phyloP scores from a whole-genome alignment of 2,797 vertebrate genomes.

The Enteromius trimaculatus region DNA sequence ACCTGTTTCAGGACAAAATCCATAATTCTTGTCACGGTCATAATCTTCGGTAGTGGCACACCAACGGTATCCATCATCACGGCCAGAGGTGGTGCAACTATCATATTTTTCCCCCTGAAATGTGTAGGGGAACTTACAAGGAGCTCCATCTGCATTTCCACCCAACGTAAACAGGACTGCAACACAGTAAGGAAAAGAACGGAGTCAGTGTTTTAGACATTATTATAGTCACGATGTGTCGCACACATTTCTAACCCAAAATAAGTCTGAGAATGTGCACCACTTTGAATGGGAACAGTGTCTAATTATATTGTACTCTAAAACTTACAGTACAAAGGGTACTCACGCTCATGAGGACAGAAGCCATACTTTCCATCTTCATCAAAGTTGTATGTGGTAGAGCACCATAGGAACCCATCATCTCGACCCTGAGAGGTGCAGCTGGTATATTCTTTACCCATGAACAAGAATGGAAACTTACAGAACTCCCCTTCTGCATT shows the following conservation, averaged over 20 bases:
- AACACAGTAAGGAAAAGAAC: conserved; percentile 37
- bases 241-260: not conserved
- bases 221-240: not conserved
- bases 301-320: not conserved
- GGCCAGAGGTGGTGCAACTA: conserved; percentile 90
- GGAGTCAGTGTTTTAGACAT: conserved; percentile 9
- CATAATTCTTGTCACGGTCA: conserved; percentile 88
- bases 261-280: not conserved
- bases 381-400: conserved; percentile 94
- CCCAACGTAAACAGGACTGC: conserved; percentile 94
- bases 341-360: conserved; percentile 97
- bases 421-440: conserved; percentile 91
- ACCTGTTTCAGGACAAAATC: conserved; percentile 98
- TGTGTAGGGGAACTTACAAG: conserved; percentile 95
- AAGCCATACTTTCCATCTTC: conserved; percentile 95
- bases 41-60: conserved; percentile 96
- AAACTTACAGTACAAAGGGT: not conserved
- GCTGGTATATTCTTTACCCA: conserved; percentile 90
- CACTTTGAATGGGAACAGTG: not conserved
- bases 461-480: conserved; percentile 96
- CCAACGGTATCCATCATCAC: conserved; percentile 96
- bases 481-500: conserved; percentile 97
- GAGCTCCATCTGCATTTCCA: conserved; percentile 89
- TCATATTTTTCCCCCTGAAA: conserved; percentile 89
- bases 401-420: conserved; percentile 97